Conservation (phyloP, 2,888 invertebrate genomes). For the Bugula neritina region DNA sequence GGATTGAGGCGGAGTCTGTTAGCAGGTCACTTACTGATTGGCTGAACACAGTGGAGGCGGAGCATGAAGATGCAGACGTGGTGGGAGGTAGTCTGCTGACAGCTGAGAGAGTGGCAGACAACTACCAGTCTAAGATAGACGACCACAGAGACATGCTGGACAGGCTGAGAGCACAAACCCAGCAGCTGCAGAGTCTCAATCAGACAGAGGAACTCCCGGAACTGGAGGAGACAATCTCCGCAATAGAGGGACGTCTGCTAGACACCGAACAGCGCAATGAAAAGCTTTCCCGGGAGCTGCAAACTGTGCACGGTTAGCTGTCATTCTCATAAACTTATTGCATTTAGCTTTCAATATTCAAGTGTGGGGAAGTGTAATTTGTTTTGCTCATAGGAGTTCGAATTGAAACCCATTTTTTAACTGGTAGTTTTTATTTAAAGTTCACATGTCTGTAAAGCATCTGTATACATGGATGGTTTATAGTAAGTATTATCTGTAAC, state of each 20-base stretch:
- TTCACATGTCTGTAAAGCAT: too few relatives aligned
- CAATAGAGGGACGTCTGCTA: not conserved
- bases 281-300: slow-evolving; percentile 1
- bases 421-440: too few relatives aligned
- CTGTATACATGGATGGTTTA: too few relatives aligned
- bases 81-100: slow-evolving; percentile 58
- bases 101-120: slow-evolving; percentile 1
- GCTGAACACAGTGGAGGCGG: slow-evolving; percentile 41
- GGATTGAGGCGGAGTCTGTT: slow-evolving; percentile 66
- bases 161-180: not conserved
- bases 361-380: too few relatives aligned
- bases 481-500: not conserved
- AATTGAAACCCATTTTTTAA: too few relatives aligned
- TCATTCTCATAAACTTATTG: too few relatives aligned
- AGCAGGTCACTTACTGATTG: slow-evolving; percentile 34
- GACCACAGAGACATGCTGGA: slow-evolving; percentile 19
- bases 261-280: slow-evolving; percentile 9
- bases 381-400: too few relatives aligned
- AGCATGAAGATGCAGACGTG: slow-evolving; percentile 42
- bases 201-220: not conserved
- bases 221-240: slow-evolving; percentile 12
- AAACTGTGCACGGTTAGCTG: not conserved
- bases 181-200: not conserved
- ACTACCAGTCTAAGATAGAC: not conserved
- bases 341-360: too few relatives aligned